A percentile compares a stretch with the other conserved stretches of the same genome.
These are phyloP conservation scores for Agrotis segetum DNA, from an alignment of 2,888 invertebrate species.

Conservation along the genomic window DNA sequence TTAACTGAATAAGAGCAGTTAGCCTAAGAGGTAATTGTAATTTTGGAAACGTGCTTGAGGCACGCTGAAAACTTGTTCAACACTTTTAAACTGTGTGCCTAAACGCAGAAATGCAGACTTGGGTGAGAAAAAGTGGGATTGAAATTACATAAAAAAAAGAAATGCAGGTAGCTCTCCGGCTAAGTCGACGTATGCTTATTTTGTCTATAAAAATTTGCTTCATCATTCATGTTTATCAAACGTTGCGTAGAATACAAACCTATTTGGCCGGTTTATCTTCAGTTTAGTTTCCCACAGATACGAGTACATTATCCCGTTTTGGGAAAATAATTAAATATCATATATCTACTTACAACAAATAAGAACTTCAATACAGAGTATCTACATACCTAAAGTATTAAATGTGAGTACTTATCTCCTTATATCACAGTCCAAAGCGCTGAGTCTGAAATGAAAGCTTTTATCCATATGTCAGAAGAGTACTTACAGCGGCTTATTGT, in stretches of 20 bases:
- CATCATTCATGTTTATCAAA: too few relatives aligned
- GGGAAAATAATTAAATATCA: background rate
- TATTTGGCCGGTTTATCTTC: background rate
- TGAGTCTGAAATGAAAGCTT: slow-evolving; percentile 91
- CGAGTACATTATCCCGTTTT: background rate
- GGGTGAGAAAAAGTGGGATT: too few relatives aligned
- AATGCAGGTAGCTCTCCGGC: too few relatives aligned
- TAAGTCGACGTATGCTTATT: background rate
- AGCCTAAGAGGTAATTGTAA: too few relatives aligned
- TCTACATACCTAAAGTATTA: slow-evolving; percentile 27
- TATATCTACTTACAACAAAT: background rate
- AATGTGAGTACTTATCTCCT: slow-evolving; percentile 66
- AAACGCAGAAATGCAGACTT: too few relatives aligned
- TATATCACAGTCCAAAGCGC: slow-evolving; percentile 87
- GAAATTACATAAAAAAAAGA: too few relatives aligned
- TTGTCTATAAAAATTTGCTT: background rate
- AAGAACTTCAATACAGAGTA: background rate
- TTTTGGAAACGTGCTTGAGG: too few relatives aligned
- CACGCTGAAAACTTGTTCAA: too few relatives aligned
- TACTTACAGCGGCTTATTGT: slow-evolving; percentile 91
- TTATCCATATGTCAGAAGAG: slow-evolving; percentile 91
- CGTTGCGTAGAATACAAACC: too few relatives aligned
- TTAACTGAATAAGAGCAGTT: background rate
- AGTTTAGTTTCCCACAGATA: background rate
- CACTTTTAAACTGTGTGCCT: too few relatives aligned